A percentile compares a stretch with the other conserved stretches of the same genome.
These are phyloP conservation scores for Dicyrtomina minuta DNA, from an alignment of 2,888 invertebrate species.

Conservation along the genomic window DNA sequence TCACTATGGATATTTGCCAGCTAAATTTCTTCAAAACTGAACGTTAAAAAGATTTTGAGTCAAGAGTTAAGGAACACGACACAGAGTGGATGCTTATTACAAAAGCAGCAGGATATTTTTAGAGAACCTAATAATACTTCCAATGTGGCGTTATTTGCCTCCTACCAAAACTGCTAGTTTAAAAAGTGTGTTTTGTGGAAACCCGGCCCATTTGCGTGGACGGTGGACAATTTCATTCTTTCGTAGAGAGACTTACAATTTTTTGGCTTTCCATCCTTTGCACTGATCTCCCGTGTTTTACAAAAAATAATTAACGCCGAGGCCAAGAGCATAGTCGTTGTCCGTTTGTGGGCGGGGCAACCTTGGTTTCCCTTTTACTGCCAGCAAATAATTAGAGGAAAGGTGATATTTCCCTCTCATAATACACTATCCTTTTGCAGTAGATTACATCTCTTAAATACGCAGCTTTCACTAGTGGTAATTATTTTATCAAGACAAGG, in stretches of 20 bases:
- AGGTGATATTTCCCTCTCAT: too few relatives aligned
- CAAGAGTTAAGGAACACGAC: too few relatives aligned
- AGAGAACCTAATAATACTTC: background rate
- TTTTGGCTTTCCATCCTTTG: conserved; percentile 20
- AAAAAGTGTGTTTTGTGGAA: background rate
- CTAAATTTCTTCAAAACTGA: too few relatives aligned
- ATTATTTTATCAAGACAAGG: too few relatives aligned
- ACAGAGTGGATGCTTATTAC: conserved; percentile 13
- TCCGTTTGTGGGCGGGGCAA: conserved; percentile 13
- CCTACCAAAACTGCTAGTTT: background rate
- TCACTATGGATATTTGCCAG: too few relatives aligned
- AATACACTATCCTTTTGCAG: too few relatives aligned
- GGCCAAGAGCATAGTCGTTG: conserved; percentile 5
- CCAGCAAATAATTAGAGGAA: background rate
- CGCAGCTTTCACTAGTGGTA: too few relatives aligned
- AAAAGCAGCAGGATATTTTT: background rate
- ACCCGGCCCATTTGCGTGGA: conserved; percentile 6
- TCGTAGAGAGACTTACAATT: background rate
- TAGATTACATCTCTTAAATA: too few relatives aligned
- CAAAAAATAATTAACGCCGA: conserved; percentile 15
- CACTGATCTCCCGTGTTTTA: conserved; percentile 13
- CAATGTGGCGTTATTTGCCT: background rate
- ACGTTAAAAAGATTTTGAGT: too few relatives aligned
- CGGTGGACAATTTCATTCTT: conserved; percentile 2
- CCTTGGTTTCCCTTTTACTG: conserved; percentile 13